phyloP scores from a whole-genome alignment of 2,113 vertebrate genomes.

The Hypomesus transpacificus region DNA sequence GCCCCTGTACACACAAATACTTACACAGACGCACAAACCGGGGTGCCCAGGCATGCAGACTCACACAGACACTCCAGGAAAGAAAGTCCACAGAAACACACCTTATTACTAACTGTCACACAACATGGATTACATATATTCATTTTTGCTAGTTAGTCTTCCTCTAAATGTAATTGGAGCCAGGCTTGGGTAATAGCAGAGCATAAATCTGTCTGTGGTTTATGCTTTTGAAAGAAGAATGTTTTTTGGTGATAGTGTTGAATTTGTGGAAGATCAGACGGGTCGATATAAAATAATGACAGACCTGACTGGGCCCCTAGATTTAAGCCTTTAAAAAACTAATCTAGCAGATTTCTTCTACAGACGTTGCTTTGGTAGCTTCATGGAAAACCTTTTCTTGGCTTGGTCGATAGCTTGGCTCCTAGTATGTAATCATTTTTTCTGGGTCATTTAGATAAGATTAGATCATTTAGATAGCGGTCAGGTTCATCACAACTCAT shows the following conservation, averaged over 20 bases:
- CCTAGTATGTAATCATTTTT: too few relatives aligned
- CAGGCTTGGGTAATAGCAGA: background rate
- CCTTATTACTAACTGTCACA: too few relatives aligned
- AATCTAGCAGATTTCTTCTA: too few relatives aligned
- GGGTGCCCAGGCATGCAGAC: background rate
- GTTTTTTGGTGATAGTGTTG: background rate
- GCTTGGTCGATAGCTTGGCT: too few relatives aligned
- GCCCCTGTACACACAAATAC: background rate
- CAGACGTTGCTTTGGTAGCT: too few relatives aligned
- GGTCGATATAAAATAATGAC: background rate
- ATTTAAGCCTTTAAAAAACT: too few relatives aligned
- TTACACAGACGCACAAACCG: background rate
- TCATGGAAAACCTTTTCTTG: too few relatives aligned
- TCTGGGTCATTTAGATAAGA: too few relatives aligned
- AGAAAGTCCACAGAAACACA: background rate
- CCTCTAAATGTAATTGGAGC: background rate
- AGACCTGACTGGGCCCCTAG: too few relatives aligned
- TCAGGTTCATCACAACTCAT: too few relatives aligned
- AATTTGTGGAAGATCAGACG: background rate
- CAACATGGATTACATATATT: background rate
- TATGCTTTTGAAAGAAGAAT: background rate
- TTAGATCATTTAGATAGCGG: too few relatives aligned
- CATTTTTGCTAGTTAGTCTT: background rate
- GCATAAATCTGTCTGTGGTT: background rate
- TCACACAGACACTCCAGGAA: background rate